Evolutionary conservation across 2,888 invertebrate genomes (phyloP), one percentile per base, ranked within the genome.

Genomic region (Mythimna vitellina): DNA sequence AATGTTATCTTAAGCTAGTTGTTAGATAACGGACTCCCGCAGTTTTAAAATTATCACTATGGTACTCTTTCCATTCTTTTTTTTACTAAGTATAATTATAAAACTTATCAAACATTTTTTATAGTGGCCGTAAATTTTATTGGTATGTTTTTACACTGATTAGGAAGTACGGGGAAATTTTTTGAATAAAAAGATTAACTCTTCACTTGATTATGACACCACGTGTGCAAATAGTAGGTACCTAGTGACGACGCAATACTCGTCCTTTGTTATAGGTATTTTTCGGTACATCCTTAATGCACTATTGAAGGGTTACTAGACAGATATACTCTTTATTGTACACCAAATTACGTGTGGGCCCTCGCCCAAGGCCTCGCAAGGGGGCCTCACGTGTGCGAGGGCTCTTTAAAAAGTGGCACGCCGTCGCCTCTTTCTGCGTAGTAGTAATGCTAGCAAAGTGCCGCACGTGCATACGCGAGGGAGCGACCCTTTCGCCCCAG

Each of bases 21-120:
- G 8, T 10, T 17, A 69, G 81, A 81, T 81, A 76, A 62, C 12
- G 81, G 65, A 35, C 79, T 81, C 81, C 77, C 60, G 68, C 46
- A 32, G 65, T 68, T 35, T 57, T 12, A n/a, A 58, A 51, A 14
- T 58, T 53, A 57, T 69, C 25, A 49, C 22, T 42, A 29, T 17
- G 12, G 14, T 32, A 20, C 14, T 65, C 49, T 79, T 38, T n/a
- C 69, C 38, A 74, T 32, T 53, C 32, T 53, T 61, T 54, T 22
- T 35, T 64, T 0, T 29, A 25, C 57, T 12, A 57, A 42, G 14
- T 10, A 14, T 1, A 25, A 17, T 62, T 51, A 25, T 73, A 51
- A 67, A 68, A 69, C 35, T 62, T 63, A 74, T 69, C 62, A 63
- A 63, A 64, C 12, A 51, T 0, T 46, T 35, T 75, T 76, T 80